Percentiles rank a stretch among this genome's conserved stretches.
phyloP scores from a whole-genome alignment of 1,140 invertebrate genomes.

The Macrotrachela quadricornifera region DNA sequence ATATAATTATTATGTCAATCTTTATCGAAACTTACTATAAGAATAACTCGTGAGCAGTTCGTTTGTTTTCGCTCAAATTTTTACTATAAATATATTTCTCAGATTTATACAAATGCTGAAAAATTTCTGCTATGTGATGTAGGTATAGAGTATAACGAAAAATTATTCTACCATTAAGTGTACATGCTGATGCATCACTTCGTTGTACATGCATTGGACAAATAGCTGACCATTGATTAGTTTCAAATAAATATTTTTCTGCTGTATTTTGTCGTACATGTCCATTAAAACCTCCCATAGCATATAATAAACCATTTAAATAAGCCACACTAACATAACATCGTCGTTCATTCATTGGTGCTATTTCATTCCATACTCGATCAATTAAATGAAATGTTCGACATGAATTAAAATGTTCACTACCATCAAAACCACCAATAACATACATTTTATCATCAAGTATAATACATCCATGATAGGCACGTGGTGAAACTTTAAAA shows the following conservation, averaged over 20 bases:
- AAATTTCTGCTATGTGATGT: no score
- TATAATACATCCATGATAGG: conserved; percentile 15
- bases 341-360: conserved; percentile 12
- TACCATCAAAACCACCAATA: conserved; percentile 17
- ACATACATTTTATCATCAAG: conserved; percentile 13
- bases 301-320: conserved; percentile 50
- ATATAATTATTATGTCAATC: no score
- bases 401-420: conserved; percentile 14
- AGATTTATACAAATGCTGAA: no score
- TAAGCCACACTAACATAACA: conserved; percentile 41
- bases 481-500: conserved; percentile 4
- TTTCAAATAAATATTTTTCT: conserved; percentile 25
- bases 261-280: conserved; percentile 31
- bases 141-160: no score
- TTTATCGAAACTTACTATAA: no score
- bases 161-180: conserved; percentile 14
- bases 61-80: no score
- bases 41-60: no score
- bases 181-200: conserved; percentile 19
- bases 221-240: conserved; percentile 33
- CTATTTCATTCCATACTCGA: conserved; percentile 11
- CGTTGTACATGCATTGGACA: conserved; percentile 30
- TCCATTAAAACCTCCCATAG: conserved; percentile 41
- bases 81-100: no score
- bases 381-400: conserved; percentile 13